A percentile compares a stretch with the other conserved stretches of the same genome.
Evolutionary conservation across 2,888 invertebrate species (phyloP).

Genomic region (Ochlodes sylvanus): DNA sequence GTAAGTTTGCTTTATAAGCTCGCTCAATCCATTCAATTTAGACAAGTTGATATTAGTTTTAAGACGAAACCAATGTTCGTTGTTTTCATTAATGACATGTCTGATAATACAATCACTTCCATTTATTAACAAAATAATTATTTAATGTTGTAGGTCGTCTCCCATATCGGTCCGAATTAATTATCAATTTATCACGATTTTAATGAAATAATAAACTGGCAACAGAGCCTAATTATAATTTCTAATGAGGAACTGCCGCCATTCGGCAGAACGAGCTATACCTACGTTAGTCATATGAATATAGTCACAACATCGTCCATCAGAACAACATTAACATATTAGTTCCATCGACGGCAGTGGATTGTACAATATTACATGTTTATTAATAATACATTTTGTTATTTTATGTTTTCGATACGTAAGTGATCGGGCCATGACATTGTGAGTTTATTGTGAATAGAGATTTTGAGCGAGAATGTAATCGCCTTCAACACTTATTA

Average conservation of each 20-base stretch:
- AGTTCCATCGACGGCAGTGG: slow-evolving; percentile 77
- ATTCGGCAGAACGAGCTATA: slow-evolving; percentile 66
- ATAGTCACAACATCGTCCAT: slow-evolving; percentile 76
- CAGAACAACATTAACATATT: slow-evolving; percentile 66
- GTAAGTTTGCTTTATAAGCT: slow-evolving; percentile 79
- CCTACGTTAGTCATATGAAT: slow-evolving; percentile 70
- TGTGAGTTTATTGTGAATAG: slow-evolving; percentile 64
- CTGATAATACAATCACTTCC: slow-evolving; percentile 35
- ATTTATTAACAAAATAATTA: slow-evolving; percentile 32
- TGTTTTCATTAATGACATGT: slow-evolving; percentile 54
- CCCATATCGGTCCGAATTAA: slow-evolving; percentile 27
- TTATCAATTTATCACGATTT: slow-evolving; percentile 39
- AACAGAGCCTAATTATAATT: slow-evolving; percentile 65
- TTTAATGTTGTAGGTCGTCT: slow-evolving; percentile 33
- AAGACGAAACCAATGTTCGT: slow-evolving; percentile 60
- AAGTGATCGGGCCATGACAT: slow-evolving; percentile 82
- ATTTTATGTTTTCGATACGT: slow-evolving; percentile 70
- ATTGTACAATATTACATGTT: slow-evolving; percentile 75
- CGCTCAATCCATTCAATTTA: slow-evolving; percentile 82
- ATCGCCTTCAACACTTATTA: slow-evolving; percentile 39
- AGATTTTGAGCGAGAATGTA: slow-evolving; percentile 50
- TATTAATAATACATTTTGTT: slow-evolving; percentile 67
- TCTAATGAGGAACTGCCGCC: slow-evolving; percentile 63
- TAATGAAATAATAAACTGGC: slow-evolving; percentile 51
- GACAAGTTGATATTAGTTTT: slow-evolving; percentile 72